phyloP scores from a whole-genome alignment of 2,888 invertebrate genomes.

The Athetis lepigone region DNA sequence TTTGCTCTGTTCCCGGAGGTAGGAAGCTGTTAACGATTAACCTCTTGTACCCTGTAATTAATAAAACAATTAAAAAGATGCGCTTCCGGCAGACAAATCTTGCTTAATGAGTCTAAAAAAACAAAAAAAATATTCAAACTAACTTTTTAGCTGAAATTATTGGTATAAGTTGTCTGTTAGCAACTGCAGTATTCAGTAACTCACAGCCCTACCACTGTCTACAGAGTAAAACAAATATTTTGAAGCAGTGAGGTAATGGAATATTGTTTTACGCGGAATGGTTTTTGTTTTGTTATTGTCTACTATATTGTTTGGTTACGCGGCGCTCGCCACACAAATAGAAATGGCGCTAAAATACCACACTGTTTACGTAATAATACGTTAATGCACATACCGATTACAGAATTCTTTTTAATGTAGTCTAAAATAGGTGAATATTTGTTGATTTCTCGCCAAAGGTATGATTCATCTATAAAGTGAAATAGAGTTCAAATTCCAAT shows the following conservation, averaged over 20 bases:
- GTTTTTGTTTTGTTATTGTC: constrained; percentile 63
- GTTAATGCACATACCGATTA: constrained; percentile 37
- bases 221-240: constrained; percentile 76
- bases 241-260: constrained; percentile 69
- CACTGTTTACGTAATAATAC: constrained; percentile 47
- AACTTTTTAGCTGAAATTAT: no score
- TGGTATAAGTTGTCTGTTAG: no score
- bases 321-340: constrained; percentile 42
- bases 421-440: constrained; percentile 20
- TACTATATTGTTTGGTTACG: constrained; percentile 47
- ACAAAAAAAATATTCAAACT: no score
- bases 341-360: constrained; percentile 37
- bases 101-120: no score
- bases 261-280: constrained; percentile 70
- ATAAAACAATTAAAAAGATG: no score
- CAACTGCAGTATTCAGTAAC: no score
- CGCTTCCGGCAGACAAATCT: no score
- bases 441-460: constrained; percentile 20
- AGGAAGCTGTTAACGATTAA: no score
- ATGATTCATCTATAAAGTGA: not conserved
- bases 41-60: no score
- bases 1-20: no score
- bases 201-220: constrained; percentile 58
- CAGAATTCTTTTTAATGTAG: constrained; percentile 8
- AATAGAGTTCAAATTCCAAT: not conserved